Base-by-base conservation (phyloP, 1,140 invertebrate species). In the Drosophila lacteicornis region DNA sequence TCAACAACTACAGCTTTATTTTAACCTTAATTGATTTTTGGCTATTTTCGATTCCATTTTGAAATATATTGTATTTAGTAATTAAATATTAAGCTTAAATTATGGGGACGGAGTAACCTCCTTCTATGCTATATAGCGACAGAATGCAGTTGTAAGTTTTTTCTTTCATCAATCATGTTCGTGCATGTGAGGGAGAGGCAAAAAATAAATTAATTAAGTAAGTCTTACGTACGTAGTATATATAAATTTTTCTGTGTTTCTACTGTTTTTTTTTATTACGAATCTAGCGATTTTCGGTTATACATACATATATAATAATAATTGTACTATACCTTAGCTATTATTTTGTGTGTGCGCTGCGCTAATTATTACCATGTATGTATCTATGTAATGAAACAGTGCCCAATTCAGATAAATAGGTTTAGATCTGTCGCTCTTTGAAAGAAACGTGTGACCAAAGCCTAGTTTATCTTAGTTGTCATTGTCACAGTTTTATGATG, bases 291-390 rank as follows among this genome's bases (percentile, higher is more conserved):
- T 80, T 53, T 53, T 19, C 19, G 56, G 56, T 55, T 50, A 78
- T 61, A n/a, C 33, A 40, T 40, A 40, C 19, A 56, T 56, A 40
- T 38, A 56, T 56, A 56, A 69, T 51, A 73, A 50, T 88, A 83
- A 87, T 86, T 87, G 75, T 86, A 80, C 80, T 80, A 79, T 83
- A 59, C 74, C 65, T 79, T 79, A 87, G 59, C 74, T 47, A 61
- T 63, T 38, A 63, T 65, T 65, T 53, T 70, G 46, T 65, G 45
- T 50, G 47, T 46, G 45, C 38, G 59, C 47, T 49, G 45, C 30
- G 55, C 36, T 59, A 51, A 53, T 58, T 46, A 68, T 71, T 47
- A 56, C 57, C 51, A 38, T 55, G 51, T 55, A 38, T 22, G 33
- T 36, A 36, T 33, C 17, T 19, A 53, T 55, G 33, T 36, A 36